Evolutionary conservation across 2,888 invertebrate species (phyloP).

Genomic region (Chymomyza amoena): DNA sequence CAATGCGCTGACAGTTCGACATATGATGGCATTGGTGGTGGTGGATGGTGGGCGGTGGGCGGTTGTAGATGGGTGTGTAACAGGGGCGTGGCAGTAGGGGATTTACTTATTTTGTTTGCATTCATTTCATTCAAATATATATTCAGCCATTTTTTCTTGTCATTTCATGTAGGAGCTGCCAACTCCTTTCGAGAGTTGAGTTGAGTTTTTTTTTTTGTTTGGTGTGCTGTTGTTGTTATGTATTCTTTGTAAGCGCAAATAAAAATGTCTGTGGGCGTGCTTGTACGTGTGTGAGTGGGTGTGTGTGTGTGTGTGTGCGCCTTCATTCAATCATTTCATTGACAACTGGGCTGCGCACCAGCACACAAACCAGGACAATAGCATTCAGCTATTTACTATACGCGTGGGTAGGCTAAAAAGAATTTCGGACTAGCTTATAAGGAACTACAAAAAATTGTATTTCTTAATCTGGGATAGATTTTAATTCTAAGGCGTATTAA

Average conservation of each 20-base stretch:
- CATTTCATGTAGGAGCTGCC: constrained; percentile 40
- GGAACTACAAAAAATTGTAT: no score
- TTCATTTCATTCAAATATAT: constrained; percentile 62
- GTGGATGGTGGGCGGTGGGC: no score
- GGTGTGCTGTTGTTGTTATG: neutral
- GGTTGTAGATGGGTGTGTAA: no score
- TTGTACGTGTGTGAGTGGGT: neutral
- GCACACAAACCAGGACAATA: neutral
- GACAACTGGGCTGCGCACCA: constrained; percentile 1
- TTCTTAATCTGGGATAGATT: no score
- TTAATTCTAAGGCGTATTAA: no score
- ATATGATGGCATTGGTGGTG: neutral
- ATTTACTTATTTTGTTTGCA: constrained; percentile 11
- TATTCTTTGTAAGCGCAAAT: constrained; percentile 4
- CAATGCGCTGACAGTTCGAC: constrained; percentile 42
- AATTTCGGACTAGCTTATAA: no score
- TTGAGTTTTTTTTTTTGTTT: neutral
- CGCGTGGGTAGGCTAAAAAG: no score
- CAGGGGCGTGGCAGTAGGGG: neutral
- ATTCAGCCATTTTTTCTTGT: constrained; percentile 58
- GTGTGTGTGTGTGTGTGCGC: neutral
- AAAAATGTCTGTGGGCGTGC: neutral
- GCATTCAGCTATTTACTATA: neutral
- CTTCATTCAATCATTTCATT: constrained; percentile 7
- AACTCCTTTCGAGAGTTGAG: neutral